Evolutionary conservation across 2,888 invertebrate genomes (phyloP), one percentile per base, ranked within the genome.

Genomic region (Eupelmus urozonus): DNA sequence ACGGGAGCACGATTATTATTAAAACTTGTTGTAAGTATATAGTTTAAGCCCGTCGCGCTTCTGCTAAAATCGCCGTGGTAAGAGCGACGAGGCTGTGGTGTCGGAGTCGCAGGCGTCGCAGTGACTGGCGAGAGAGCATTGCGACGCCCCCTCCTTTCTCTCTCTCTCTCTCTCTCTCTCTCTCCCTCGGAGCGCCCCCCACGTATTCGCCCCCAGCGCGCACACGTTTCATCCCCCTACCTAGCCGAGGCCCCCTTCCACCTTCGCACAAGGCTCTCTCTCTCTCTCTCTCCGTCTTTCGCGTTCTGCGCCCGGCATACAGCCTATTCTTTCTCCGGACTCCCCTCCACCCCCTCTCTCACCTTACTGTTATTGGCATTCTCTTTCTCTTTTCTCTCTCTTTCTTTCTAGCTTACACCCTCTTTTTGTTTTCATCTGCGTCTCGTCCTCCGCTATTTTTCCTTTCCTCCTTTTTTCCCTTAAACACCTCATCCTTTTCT

Each of bases 61-160:
- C 18, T 25, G 59, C 18, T 42, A 53, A 63, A 55, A 62, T 20
- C 45, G 57, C 57, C 45, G 57, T 49, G 53, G 23, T 1, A 23
- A 59, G 57, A 88, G 40, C 49, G 51, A 88, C 88, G 88, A n/a
- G n/a, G n/a, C n/a, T n/a, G n/a, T 88, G 88, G 83, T 86, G 87
- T 85, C 86, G 87, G 55, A 70, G 76, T 87, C 88, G 88, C 89
- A 87, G 87, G 86, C 88, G 88, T 88, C 87, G 89, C 89, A 89
- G 88, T 88, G 89, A 89, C 89, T 89, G 89, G 84, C 87, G 87
- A 87, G 84, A 87, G 87, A 87, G 86, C 84, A 83, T 85, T 85
- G 83, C 85, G 84, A 74, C 84, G 81, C 84, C 85, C 84, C 86
- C 80, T 79, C 81, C 81, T 62, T 72, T 60, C 69, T 53, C 49